Percentiles rank a stretch among this genome's conserved stretches.
These are phyloP conservation scores for Myoxocephalus aenaeus DNA, from an alignment of 2,797 vertebrate genomes.

Conservation along the genomic window DNA sequence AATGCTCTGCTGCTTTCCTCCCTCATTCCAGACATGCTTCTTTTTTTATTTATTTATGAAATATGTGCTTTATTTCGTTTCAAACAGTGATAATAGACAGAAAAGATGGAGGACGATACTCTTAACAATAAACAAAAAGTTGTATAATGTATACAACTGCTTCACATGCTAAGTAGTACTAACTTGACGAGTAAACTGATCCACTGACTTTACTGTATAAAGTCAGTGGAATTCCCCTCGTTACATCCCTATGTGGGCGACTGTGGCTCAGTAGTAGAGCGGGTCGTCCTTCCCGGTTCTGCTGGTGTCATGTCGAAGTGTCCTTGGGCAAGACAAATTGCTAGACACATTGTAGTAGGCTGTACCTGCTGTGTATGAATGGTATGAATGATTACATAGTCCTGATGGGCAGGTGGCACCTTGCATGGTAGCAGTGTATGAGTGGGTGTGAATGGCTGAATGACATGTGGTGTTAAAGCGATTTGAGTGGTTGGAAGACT, in stretches of 20 bases:
- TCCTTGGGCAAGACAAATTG: too few relatives aligned
- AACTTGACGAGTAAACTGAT: not conserved
- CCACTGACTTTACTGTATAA: not conserved
- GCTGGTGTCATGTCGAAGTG: not conserved
- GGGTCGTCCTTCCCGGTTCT: not conserved
- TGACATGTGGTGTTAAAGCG: too few relatives aligned
- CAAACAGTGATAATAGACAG: constrained; percentile 22
- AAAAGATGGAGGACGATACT: not conserved
- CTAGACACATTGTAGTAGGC: too few relatives aligned
- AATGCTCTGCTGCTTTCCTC: constrained; percentile 34
- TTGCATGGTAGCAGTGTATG: too few relatives aligned
- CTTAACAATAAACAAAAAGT: too few relatives aligned
- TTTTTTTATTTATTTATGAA: constrained; percentile 40
- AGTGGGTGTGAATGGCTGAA: too few relatives aligned
- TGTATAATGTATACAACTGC: not conserved
- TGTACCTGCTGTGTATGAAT: too few relatives aligned
- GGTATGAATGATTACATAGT: not conserved
- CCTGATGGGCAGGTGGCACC: too few relatives aligned
- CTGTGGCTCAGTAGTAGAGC: not conserved
- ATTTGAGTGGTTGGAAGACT: too few relatives aligned
- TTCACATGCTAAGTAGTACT: not conserved
- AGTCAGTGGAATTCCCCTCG: not conserved
- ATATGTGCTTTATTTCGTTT: constrained; percentile 26
- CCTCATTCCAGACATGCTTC: constrained; percentile 9
- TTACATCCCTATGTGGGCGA: not conserved